These are phyloP conservation scores for Nycteola revayana DNA, from an alignment of 2,888 invertebrate genomes.

Conservation along the genomic window DNA sequence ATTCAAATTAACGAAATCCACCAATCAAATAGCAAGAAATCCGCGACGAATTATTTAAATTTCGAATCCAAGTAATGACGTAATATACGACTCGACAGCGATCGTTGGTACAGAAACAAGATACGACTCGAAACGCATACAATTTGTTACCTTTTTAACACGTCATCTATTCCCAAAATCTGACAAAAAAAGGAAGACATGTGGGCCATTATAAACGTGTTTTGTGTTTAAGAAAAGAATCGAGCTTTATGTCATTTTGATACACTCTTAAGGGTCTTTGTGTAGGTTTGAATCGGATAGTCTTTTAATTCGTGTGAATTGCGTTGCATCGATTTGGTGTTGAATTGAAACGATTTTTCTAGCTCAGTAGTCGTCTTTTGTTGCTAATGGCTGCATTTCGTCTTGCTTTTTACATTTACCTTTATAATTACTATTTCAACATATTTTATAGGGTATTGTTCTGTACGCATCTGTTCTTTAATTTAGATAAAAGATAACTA, in stretches of 20 bases:
- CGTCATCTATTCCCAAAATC: constrained; percentile 75
- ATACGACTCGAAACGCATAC: constrained; percentile 44
- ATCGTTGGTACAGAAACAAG: constrained; percentile 55
- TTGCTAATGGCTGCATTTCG: constrained; percentile 61
- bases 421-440: constrained; percentile 58
- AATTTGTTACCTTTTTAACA: constrained; percentile 78
- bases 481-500: too few species aligned
- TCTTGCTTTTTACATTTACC: constrained; percentile 48
- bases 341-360: constrained; percentile 80
- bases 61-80: constrained; percentile 32
- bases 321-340: constrained; percentile 59
- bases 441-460: constrained; percentile 37
- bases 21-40: constrained; percentile 25
- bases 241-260: constrained; percentile 80
- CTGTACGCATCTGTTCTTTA: constrained; percentile 26
- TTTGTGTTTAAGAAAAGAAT: constrained; percentile 60
- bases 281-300: constrained; percentile 58
- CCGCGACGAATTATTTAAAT: constrained; percentile 27
- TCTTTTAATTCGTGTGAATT: constrained; percentile 69
- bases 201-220: constrained; percentile 71
- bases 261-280: constrained; percentile 75
- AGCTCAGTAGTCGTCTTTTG: constrained; percentile 76
- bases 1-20: constrained; percentile 22
- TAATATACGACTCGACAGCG: constrained; percentile 64
- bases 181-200: constrained; percentile 60